Evolutionary conservation across 1,140 invertebrate genomes (phyloP), one percentile per base, ranked within the genome.

Genomic region (Neuroterus valhalla): DNA sequence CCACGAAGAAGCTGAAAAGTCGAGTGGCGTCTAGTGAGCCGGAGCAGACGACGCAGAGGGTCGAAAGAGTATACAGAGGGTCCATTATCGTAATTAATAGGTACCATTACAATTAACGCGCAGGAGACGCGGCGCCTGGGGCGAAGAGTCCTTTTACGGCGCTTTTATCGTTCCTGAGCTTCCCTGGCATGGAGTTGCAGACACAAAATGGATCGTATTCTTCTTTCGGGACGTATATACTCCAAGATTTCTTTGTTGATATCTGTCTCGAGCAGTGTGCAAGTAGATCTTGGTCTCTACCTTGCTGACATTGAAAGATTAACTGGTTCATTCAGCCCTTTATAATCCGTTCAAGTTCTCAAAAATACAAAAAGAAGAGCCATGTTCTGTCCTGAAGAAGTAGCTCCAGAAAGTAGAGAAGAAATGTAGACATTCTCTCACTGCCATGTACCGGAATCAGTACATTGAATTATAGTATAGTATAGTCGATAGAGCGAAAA

Each of bases 51-150:
- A 71, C 48, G 31, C 26, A 72, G 66, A 72, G 55, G 50, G 21
- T 69, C 46, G 67, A 66, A 44, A 71, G 55, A 48, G 70, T 70
- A 70, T 19, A 21, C 50, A 31, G 69, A 71, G 46, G 67, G 78
- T 84, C 83, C 83, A 84, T 84, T 84, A 84, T 84, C 83, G 81
- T 84, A 82, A 84, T 84, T 84, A 84, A 84, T 84, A 81, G 55
- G 55, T 62, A 62, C 80, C 82, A 84, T 84, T 84, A 84, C 81
- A 84, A 84, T 84, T 84, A 84, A 84, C 80, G 82, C 75, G 80
- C 42, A 72, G 72, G 71, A 62, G 55, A 62, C 76, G 70, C 77
- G 74, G 75, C 69, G 45, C 80, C 74, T 71, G 55, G 62, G 76
- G 76, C 76, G 73, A 70, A 76, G 78, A 83, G 80, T 81, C 79